Evolutionary conservation across 2,888 invertebrate species (phyloP), one percentile per base, ranked within the genome.

Genomic region (Machimus rusticus): DNA sequence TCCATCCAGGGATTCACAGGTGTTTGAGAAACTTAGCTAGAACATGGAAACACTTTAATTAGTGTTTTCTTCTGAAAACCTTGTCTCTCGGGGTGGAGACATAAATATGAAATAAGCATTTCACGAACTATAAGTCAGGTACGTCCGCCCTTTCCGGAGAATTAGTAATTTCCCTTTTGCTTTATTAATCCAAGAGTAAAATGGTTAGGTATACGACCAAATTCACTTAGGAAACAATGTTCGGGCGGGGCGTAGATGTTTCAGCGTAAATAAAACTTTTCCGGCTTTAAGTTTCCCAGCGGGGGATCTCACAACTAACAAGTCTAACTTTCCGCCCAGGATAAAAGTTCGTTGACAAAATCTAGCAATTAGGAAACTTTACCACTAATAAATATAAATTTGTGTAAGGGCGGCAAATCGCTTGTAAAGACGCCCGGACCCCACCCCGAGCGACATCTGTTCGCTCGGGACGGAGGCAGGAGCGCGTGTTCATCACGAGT

Each of bases 301-400:
- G 74, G 74, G 81, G 57, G n/a, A 57, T 46, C 74, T 28, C 43
- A 43, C 85, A 43, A 39, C 43, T 85, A 37, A 19, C 28, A 74
- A 74, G 74, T 74, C 85, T 74, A 85, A 85, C 85, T 85, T 85
- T 74, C 46, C 37, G 57, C 43, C 74, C 74, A 28, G 85, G 85
- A 86, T 82, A 88, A 88, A 87, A 86, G 88, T 88, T 88, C 37
- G 84, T 88, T 87, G 88, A 88, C 88, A 88, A 88, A 88, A 88
- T 88, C 87, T 46, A 87, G 88, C 84, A 88, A 88, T 88, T 88
- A 88, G 87, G 87, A 78, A 85, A 87, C 88, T 85, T 87, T 87
- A 84, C 78, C 66, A 85, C 88, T 87, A 87, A 87, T 88, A 88
- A 88, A 88, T 88, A 88, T 88, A 88, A 88, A 88, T 87, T 88